Evolutionary conservation across 2,888 invertebrate genomes (phyloP), one percentile per base, ranked within the genome.

Genomic region (Amblyteles armatorius): DNA sequence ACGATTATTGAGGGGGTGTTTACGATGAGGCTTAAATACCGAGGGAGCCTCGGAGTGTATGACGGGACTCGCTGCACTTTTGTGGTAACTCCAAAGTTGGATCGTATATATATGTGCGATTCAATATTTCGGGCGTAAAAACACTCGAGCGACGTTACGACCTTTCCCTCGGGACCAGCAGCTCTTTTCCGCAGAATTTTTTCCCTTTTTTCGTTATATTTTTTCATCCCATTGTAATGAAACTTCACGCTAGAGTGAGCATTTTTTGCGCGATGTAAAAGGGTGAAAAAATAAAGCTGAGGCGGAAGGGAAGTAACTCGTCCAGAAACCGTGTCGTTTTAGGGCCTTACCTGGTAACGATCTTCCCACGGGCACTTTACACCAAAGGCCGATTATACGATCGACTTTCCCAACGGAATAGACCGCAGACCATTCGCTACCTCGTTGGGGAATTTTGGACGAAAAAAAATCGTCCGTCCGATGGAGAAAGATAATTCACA

Each of bases 91-190:
- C 29, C 29, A 29, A 57, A 73, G 60, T 22, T 48, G 22, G 29
- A 44, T 33, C 4, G 2, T 40, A 9, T 36, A 36, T 13, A 29
- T 60, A 29, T 29, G 33, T 44, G 9, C 44, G 3, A 6, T 29
- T 44, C 16, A n/a, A 26, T 73, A 44, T 13, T 73, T 60, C 60
- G n/a, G 16, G 48, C 44, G 33, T 26, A 48, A 73, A 60, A 26
- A 22, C 36, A n/a, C 73, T 44, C 44, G 16, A 73, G 60, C 48
- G 57, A 57, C 16, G 1, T 60, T 29, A 29, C 40, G 48, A 60
- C 19, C 57, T 9, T 26, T 26, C 11, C 26, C 13, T 16, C 16
- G 44, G 57, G 13, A 22, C 19, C 22, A 22, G 57, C 26, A 13
- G 22, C 26, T 57, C 57, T 22, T 57, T 22, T 1, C 26, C 3